These are phyloP conservation scores for Agrenia bidenticulata DNA, from an alignment of 2,888 invertebrate species.

Conservation along the genomic window DNA sequence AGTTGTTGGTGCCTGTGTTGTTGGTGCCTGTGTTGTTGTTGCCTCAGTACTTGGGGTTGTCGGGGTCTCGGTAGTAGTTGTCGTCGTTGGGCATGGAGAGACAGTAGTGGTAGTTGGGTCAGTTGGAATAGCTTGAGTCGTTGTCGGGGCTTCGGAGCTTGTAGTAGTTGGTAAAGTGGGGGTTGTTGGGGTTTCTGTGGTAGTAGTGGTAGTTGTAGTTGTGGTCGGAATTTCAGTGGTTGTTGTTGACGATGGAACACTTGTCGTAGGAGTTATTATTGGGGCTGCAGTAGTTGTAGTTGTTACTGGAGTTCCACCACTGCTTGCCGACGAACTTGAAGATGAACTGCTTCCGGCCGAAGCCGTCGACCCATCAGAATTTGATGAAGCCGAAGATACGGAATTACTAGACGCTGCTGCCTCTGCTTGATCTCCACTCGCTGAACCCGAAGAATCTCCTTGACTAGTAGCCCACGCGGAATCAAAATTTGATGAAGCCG, in stretches of 20 bases:
- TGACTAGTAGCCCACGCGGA: not conserved
- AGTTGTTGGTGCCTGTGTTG: slow-evolving; percentile 1
- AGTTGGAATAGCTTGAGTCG: slow-evolving; percentile 1
- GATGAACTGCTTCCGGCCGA: not conserved
- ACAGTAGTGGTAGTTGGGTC: slow-evolving; percentile 1
- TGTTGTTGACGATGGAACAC: not conserved
- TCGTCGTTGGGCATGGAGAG: not conserved
- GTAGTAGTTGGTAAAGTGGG: slow-evolving; percentile 7
- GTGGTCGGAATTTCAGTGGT: not conserved
- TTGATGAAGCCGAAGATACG: slow-evolving; percentile 2
- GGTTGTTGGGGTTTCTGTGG: slow-evolving; percentile 6
- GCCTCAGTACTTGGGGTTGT: not conserved
- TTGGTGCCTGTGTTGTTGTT: slow-evolving; percentile 16
- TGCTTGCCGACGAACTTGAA: not conserved
- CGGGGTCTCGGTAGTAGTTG: slow-evolving; percentile 5
- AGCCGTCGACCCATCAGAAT: not conserved
- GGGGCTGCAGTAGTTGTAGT: too few species aligned
- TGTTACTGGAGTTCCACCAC: not conserved
- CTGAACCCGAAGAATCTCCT: not conserved
- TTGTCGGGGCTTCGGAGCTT: slow-evolving; percentile 2
- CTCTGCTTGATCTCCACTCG: not conserved
- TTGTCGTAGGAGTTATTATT: slow-evolving; percentile 1
- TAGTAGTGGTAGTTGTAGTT: slow-evolving; percentile 6
- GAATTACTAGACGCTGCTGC: not conserved
- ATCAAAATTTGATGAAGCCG: slow-evolving; percentile 3